Evolutionary conservation across 2,113 vertebrate species (phyloP), one percentile per base, ranked within the genome.

Genomic region (Grammomys surdaster): DNA sequence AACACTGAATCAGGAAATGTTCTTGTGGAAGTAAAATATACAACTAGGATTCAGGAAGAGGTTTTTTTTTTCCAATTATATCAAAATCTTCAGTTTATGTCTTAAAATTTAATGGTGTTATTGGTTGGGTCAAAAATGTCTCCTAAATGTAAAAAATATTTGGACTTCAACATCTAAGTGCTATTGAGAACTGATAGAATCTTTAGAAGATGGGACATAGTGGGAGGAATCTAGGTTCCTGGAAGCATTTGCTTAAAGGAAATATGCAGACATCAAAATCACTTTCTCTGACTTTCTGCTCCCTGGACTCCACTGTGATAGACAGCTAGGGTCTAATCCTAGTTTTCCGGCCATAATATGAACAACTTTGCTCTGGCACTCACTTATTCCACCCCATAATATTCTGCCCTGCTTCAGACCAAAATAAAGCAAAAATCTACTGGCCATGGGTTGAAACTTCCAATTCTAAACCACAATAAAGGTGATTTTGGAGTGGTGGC

Each of bases 21-120:
- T 84, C 69, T 82, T n/a, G 69, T 60, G 11, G 73, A 43, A 17
- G 40, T 4, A 43, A 40, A 56, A 76, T 36, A 82, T 60, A 40
- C 22, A 40, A 60, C 8, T 40, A 46, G 12, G 63, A 91, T 89
- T 93, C 63, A 93, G 33, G 36, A 88, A 70, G 88, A 12, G 54
- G 58, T 60, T 75, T 40, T 48, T 86, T 91, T 84, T 94, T 94
- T 89, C 36, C 19, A 87, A 51, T 58, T 85, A 86, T 86, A 51
- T 89, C 51, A 51, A 85, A 85, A 51, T 33, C 63, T 90, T n/a
- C n/a, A 51, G 3, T 78, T 78, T 56, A 93, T 65, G 48, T 67
- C 56, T 90, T 90, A 40, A 93, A 36, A 7, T 63, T 80, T 60
- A 54, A 85, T 46, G 60, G 33, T 51, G 26, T 58, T 46, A 46